Base-by-base conservation (phyloP, 1,140 invertebrate genomes). In the Drosophila santomea region DNA sequence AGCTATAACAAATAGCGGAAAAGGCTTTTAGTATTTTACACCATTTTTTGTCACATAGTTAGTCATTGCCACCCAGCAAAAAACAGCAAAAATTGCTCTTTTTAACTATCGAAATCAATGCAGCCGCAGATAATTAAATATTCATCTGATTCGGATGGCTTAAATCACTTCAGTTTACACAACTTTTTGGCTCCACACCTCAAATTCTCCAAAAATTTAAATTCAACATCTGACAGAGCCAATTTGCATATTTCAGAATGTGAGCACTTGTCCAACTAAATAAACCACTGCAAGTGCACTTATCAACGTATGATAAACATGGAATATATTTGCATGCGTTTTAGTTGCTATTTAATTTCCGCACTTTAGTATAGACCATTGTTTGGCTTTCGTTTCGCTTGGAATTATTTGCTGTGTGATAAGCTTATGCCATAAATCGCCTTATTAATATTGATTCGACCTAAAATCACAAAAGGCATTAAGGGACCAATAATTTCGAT, bases 201-300 rank as follows among this genome's bases (percentile, higher is more conserved):
- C 32, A 32, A 32, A 32, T 25, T 20, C 6, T 48, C 47, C 50
- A 48, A 57, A 48, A 57, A 69, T 56, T 47, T 50, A 48, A 71
- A 56, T 39, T 43, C 43, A 32, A 43, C 68, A 71, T 71, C 51
- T 58, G 67, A 50, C 68, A 71, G 36, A 47, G 35, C 36, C 64
- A 71, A 71, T 71, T 71, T 71, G 66, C 68, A 71, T 71, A 71
- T 71, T 58, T 58, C 52, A 69, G 28, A 28, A 71, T 28, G 17
- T 43, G 25, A 8, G 47, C 25, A 17, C 48, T 56, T 12, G 43
- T 32, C 32, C 38, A 23, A 38, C 57, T 20, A 66, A 66, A 51
- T 51, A 67, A 67, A 67, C 45, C 36, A n/a, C 39, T 25, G 59
- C 25, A 17, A 66, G 60, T 32, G 47, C 60, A 52, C 60, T 68